phyloP scores from a whole-genome alignment of 1,140 invertebrate genomes.

The Panonychus citri region DNA sequence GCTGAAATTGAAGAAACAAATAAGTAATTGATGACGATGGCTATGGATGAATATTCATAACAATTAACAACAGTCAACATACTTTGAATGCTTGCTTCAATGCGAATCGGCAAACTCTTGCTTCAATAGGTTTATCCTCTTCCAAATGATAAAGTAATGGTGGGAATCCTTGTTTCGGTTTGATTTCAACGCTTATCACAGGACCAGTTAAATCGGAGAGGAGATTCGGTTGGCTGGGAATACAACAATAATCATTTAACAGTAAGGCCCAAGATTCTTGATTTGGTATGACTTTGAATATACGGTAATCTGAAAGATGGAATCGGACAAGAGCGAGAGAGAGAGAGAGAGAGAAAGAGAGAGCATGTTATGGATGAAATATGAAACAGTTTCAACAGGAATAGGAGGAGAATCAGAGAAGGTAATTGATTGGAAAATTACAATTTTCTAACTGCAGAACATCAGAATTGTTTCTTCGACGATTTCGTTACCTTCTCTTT shows the following conservation, averaged over 20 bases:
- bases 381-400: background rate
- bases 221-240: background rate
- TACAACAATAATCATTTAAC: slow-evolving; percentile 8
- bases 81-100: slow-evolving; percentile 12
- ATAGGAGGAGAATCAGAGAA: background rate
- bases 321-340: too few relatives aligned
- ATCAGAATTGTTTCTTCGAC: too few relatives aligned
- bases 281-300: slow-evolving; percentile 6
- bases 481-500: too few relatives aligned
- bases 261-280: slow-evolving; percentile 7
- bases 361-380: background rate
- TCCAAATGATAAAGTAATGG: background rate
- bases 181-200: slow-evolving; percentile 4
- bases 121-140: background rate
- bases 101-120: slow-evolving; percentile 12
- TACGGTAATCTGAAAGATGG: background rate
- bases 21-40: background rate
- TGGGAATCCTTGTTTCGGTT: slow-evolving; percentile 17
- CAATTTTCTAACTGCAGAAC: too few relatives aligned
- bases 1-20: slow-evolving; percentile 2
- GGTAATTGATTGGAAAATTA: background rate
- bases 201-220: background rate
- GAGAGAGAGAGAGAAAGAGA: background rate
- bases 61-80: background rate
- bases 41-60: background rate